Percentiles rank a stretch among this genome's conserved stretches.
These are phyloP conservation scores for Cichlasoma orientale DNA, from an alignment of 2,797 vertebrate species.

Conservation along the genomic window DNA sequence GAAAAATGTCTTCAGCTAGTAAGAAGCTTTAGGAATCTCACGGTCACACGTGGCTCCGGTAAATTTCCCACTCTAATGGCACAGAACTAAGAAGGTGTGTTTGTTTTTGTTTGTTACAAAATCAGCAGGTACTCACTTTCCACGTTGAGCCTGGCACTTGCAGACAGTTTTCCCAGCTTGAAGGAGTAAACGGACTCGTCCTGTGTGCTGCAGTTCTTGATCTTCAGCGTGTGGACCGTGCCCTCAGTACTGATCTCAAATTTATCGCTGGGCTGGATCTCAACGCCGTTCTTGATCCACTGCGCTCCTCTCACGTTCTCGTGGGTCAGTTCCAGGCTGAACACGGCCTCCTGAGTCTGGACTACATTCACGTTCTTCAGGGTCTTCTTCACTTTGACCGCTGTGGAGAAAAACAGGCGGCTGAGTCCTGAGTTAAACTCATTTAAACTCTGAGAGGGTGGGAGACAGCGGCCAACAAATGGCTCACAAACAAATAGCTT, in stretches of 20 bases:
- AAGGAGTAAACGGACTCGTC: conserved; percentile 97
- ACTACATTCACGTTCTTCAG: conserved; percentile 94
- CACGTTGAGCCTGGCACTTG: conserved; percentile 93
- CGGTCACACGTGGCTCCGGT: not conserved
- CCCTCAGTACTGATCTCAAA: conserved; percentile 88
- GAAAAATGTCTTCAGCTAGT: not conserved
- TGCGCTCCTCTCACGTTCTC: conserved; percentile 90
- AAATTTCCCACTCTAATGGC: not conserved
- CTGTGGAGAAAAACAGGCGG: conserved; percentile 66
- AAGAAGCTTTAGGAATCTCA: not conserved
- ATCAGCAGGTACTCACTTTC: conserved; percentile 86
- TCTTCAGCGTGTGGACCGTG: conserved; percentile 85
- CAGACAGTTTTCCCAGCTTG: conserved; percentile 93
- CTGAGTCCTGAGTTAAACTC: not conserved
- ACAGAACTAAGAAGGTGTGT: not conserved
- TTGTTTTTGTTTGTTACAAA: not conserved
- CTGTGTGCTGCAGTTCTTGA: conserved; percentile 86
- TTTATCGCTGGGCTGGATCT: conserved; percentile 87
- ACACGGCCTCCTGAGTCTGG: conserved; percentile 92
- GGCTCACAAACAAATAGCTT: too few species aligned
- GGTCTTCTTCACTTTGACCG: conserved; percentile 97
- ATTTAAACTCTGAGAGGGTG: too few species aligned
- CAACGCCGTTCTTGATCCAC: conserved; percentile 96
- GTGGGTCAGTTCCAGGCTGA: conserved; percentile 93
- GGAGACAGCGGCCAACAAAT: too few species aligned